Percentiles rank a stretch among this genome's conserved stretches.
These are phyloP conservation scores for Mustela nigripes DNA, from an alignment of 2,113 vertebrate species.

Conservation along the genomic window DNA sequence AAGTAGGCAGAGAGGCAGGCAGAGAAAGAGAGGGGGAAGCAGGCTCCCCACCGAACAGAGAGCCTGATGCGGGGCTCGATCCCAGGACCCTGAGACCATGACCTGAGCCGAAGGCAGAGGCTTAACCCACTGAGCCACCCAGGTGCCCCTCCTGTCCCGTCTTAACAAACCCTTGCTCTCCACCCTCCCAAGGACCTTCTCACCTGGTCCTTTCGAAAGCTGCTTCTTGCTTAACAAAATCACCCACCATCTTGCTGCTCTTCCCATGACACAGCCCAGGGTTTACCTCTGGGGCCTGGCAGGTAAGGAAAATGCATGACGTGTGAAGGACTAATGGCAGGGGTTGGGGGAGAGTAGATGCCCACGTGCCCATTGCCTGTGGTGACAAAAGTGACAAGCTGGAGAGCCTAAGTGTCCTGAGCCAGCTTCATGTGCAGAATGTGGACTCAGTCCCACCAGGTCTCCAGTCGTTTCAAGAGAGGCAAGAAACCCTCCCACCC, in stretches of 20 bases:
- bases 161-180: neutral
- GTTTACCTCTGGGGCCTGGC: neutral
- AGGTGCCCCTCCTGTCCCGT: neutral
- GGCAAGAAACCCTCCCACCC: neutral
- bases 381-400: neutral
- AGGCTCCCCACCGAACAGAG: too few relatives aligned
- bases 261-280: neutral
- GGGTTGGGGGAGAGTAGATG: too few relatives aligned
- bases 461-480: neutral
- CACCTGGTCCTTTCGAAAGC: neutral
- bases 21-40: too few relatives aligned
- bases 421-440: neutral
- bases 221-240: neutral
- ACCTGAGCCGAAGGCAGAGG: too few relatives aligned
- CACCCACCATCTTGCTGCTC: neutral
- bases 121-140: too few relatives aligned
- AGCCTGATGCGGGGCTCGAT: too few relatives aligned
- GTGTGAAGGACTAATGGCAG: neutral
- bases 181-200: neutral
- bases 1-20: too few relatives aligned
- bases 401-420: neutral
- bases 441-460: neutral
- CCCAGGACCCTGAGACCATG: too few relatives aligned
- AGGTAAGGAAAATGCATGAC: neutral
- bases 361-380: neutral